phyloP scores from a whole-genome alignment of 2,888 invertebrate genomes.

The Sarcophaga caerulescens region DNA sequence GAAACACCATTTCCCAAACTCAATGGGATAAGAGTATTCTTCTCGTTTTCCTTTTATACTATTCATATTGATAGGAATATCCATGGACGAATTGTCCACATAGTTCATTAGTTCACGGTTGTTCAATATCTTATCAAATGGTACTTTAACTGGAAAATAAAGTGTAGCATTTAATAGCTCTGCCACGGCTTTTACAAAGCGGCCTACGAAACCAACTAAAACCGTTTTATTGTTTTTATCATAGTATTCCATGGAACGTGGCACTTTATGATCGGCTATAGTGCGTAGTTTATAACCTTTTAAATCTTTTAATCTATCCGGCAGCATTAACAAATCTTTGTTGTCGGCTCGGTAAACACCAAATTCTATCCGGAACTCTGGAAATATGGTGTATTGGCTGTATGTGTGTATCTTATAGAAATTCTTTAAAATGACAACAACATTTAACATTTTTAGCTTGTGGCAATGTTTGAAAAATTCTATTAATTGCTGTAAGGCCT shows the following conservation, averaged over 20 bases:
- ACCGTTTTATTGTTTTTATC: constrained; percentile 19
- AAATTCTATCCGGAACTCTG: constrained; percentile 46
- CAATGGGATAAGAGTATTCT: constrained; percentile 63
- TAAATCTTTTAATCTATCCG: constrained; percentile 44
- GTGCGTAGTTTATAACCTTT: constrained; percentile 56
- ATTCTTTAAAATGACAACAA: constrained; percentile 41
- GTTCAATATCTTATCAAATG: constrained; percentile 9
- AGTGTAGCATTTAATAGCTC: constrained; percentile 44
- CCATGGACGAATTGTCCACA: constrained; percentile 51
- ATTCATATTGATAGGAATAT: constrained; percentile 50
- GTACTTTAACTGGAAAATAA: constrained; percentile 23
- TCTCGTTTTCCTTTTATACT: constrained; percentile 10
- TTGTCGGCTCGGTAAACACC: neutral
- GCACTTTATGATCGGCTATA: constrained; percentile 53
- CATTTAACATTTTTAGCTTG: constrained; percentile 51
- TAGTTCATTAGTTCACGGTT: constrained; percentile 30
- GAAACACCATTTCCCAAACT: constrained; percentile 59
- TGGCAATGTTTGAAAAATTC: constrained; percentile 29
- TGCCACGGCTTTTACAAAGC: constrained; percentile 42
- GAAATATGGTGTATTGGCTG: constrained; percentile 55
- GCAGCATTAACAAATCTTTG: neutral
- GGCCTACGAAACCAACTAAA: constrained; percentile 53
- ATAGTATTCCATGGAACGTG: constrained; percentile 60
- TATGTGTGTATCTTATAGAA: constrained; percentile 29
- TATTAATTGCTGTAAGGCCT: neutral